phyloP scores from a whole-genome alignment of 2,888 invertebrate genomes.

The Ethmia dodecea region DNA sequence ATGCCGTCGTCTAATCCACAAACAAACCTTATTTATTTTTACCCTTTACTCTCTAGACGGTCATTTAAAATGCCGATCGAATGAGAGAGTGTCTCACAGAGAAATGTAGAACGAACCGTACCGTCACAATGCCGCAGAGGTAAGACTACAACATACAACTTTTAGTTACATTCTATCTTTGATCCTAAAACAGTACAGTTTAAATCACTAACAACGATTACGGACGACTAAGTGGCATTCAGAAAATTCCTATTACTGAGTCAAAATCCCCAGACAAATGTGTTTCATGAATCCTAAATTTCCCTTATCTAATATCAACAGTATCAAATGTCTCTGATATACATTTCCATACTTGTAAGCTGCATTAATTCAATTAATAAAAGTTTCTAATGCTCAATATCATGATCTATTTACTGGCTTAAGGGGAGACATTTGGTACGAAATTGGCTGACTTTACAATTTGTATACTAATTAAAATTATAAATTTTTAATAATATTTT shows the following conservation, averaged over 20 bases:
- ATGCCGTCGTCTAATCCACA: slow-evolving; percentile 65
- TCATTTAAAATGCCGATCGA: slow-evolving; percentile 80
- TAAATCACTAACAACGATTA: slow-evolving; percentile 25
- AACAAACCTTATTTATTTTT: slow-evolving; percentile 78
- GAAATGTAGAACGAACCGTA: slow-evolving; percentile 77
- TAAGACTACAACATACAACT: slow-evolving; percentile 64
- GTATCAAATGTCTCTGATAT: slow-evolving; percentile 28
- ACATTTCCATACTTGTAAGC: not conserved
- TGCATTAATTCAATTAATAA: not conserved
- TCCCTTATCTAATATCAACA: slow-evolving; percentile 17
- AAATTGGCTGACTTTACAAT: slow-evolving; percentile 28
- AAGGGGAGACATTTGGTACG: slow-evolving; percentile 24
- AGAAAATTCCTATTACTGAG: slow-evolving; percentile 12
- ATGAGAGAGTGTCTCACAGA: slow-evolving; percentile 76
- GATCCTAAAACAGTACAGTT: slow-evolving; percentile 23
- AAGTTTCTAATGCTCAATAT: too few species aligned
- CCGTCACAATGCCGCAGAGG: slow-evolving; percentile 71
- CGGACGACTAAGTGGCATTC: slow-evolving; percentile 22
- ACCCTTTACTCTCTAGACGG: slow-evolving; percentile 83
- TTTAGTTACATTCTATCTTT: slow-evolving; percentile 49
- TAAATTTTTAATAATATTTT: slow-evolving; percentile 4
- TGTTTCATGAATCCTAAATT: slow-evolving; percentile 21
- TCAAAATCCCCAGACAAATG: slow-evolving; percentile 14
- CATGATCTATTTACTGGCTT: slow-evolving; percentile 2
- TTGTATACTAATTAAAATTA: slow-evolving; percentile 8